Evolutionary conservation across 2,888 invertebrate species (phyloP).

Genomic region (Heliconius cydno): DNA sequence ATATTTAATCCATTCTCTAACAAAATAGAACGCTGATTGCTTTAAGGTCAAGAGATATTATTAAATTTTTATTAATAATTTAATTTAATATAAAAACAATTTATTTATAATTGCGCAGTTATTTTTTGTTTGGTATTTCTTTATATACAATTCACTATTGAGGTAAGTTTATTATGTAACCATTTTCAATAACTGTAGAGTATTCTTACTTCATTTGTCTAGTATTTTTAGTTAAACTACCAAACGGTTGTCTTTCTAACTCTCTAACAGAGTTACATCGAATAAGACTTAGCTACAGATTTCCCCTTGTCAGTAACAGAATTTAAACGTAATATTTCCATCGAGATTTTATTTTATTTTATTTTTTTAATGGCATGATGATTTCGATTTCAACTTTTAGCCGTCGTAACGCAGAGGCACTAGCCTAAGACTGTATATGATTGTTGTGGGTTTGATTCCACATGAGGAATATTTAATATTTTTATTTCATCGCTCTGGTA

Average conservation of each 20-base stretch:
- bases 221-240: too few relatives aligned
- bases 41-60: conserved; percentile 43
- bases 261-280: too few relatives aligned
- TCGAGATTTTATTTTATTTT: too few relatives aligned
- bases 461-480: background rate
- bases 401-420: background rate
- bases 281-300: too few relatives aligned
- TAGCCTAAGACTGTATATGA: too few relatives aligned
- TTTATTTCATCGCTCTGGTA: background rate
- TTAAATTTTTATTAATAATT: background rate
- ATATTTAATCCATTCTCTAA: conserved; percentile 43
- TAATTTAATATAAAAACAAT: background rate
- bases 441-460: background rate
- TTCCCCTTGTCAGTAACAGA: too few relatives aligned
- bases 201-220: background rate
- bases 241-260: too few relatives aligned
- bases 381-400: too few relatives aligned
- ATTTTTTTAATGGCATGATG: too few relatives aligned
- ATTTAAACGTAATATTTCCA: too few relatives aligned
- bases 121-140: background rate
- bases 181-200: background rate
- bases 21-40: conserved; percentile 45
- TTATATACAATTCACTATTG: background rate
- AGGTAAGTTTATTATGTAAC: background rate
- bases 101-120: background rate